Percentiles rank a stretch among this genome's conserved stretches.
Evolutionary conservation across 2,888 invertebrate genomes (phyloP).

Genomic region (Brachyptera risi): DNA sequence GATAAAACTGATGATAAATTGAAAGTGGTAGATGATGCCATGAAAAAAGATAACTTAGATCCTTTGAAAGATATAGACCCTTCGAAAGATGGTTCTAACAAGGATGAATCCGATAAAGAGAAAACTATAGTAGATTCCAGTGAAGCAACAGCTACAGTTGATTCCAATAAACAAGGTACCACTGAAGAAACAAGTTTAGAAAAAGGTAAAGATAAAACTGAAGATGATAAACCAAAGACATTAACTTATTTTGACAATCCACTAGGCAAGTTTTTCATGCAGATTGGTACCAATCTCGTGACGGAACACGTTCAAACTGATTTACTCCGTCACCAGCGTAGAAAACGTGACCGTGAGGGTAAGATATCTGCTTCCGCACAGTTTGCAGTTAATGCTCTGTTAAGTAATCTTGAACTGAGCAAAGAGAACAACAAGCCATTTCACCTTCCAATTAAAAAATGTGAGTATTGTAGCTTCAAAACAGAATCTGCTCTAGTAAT

Average conservation of each 20-base stretch:
- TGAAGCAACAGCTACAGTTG: no score
- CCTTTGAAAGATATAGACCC: slow-evolving; percentile 24
- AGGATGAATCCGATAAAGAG: slow-evolving; percentile 32
- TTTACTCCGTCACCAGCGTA: slow-evolving; percentile 78
- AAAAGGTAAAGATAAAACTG: slow-evolving; percentile 23
- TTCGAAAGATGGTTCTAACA: slow-evolving; percentile 27
- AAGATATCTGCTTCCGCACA: slow-evolving; percentile 63
- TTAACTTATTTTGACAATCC: slow-evolving; percentile 75
- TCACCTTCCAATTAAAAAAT: slow-evolving; percentile 69
- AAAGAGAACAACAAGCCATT: slow-evolving; percentile 82
- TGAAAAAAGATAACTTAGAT: slow-evolving; percentile 31
- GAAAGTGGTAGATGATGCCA: slow-evolving; percentile 36
- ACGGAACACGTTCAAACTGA: slow-evolving; percentile 94
- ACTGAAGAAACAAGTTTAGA: not conserved
- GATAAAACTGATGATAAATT: slow-evolving; percentile 37
- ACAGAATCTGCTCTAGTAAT: slow-evolving; percentile 79
- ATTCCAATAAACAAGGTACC: not conserved
- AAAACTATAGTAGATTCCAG: not conserved
- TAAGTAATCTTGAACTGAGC: slow-evolving; percentile 79
- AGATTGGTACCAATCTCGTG: slow-evolving; percentile 85
- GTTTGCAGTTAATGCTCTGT: slow-evolving; percentile 74
- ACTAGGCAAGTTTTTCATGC: slow-evolving; percentile 85
- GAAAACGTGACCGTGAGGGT: slow-evolving; percentile 71
- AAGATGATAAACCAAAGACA: slow-evolving; percentile 32
- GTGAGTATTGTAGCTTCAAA: slow-evolving; percentile 85